Conservation (phyloP, 2,888 invertebrate genomes). For the Dyspetes luteomarginatus region DNA sequence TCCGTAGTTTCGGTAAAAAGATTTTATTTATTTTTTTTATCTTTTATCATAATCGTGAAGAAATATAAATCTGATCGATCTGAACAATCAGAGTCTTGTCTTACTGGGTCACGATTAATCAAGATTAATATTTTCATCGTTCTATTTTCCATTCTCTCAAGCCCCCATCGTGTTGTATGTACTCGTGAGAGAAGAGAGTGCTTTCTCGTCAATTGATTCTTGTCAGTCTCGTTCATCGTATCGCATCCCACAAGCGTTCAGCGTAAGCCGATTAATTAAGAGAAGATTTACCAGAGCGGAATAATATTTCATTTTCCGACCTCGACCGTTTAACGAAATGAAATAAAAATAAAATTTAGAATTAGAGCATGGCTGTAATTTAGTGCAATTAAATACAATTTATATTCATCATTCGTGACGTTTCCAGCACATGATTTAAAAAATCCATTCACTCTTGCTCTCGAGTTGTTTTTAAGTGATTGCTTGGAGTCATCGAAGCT, state of each 20-base stretch:
- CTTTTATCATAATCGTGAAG: slow-evolving; percentile 17
- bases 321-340: too few species aligned
- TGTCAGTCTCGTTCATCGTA: not conserved
- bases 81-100: slow-evolving; percentile 35
- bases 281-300: not conserved
- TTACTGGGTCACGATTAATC: slow-evolving; percentile 48
- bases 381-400: too few species aligned
- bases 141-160: slow-evolving; percentile 1
- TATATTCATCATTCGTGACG: too few species aligned
- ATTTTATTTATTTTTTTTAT: not conserved
- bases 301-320: too few species aligned
- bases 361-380: too few species aligned
- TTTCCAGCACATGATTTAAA: too few species aligned
- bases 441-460: not conserved
- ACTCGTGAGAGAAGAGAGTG: not conserved
- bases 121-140: slow-evolving; percentile 19
- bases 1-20: not conserved
- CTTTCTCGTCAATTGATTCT: slow-evolving; percentile 26
- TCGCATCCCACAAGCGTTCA: too few species aligned
- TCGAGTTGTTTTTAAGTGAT: not conserved
- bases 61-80: slow-evolving; percentile 15
- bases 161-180: too few species aligned
- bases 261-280: not conserved
- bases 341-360: too few species aligned
- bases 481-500: not conserved